Evolutionary conservation across 2,113 vertebrate genomes (phyloP).

Genomic region (Benitochromis conjunctus): DNA sequence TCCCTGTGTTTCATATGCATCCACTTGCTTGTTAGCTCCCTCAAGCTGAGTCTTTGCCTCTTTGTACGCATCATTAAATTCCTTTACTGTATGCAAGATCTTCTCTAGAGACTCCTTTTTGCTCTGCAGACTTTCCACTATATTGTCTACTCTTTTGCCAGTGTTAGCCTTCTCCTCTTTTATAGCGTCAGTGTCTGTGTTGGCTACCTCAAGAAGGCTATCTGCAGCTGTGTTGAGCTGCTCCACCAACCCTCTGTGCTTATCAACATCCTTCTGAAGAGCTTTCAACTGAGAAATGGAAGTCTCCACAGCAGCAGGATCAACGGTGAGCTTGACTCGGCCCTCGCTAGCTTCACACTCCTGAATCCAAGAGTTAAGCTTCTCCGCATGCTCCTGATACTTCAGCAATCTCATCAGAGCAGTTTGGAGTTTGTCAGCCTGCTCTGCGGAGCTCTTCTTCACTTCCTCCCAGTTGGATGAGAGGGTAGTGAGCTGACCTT

Average conservation of each 20-base stretch:
- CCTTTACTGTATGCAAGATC: conserved; percentile 83
- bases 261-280: conserved; percentile 91
- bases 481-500: conserved; percentile 82
- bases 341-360: conserved; percentile 77
- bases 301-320: conserved; percentile 77
- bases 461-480: conserved; percentile 86
- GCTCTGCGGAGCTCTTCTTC: conserved; percentile 78
- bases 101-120: conserved; percentile 85
- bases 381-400: conserved; percentile 82
- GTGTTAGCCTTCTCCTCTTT: conserved; percentile 76
- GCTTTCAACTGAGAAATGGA: conserved; percentile 79
- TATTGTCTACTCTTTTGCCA: conserved; percentile 76
- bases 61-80: conserved; percentile 83
- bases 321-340: conserved; percentile 74
- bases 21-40: conserved; percentile 82
- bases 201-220: conserved; percentile 80
- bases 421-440: conserved; percentile 77
- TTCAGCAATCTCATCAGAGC: conserved; percentile 82
- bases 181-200: conserved; percentile 80
- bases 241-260: conserved; percentile 85
- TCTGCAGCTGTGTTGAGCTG: conserved; percentile 81
- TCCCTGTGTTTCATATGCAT: conserved; percentile 77
- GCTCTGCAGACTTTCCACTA: conserved; percentile 80
- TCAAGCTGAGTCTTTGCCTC: conserved; percentile 82
- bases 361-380: conserved; percentile 82